A percentile compares a stretch with the other conserved stretches of the same genome.
Evolutionary conservation across 2,888 invertebrate genomes (phyloP).

Genomic region (Fragum whitleyi): DNA sequence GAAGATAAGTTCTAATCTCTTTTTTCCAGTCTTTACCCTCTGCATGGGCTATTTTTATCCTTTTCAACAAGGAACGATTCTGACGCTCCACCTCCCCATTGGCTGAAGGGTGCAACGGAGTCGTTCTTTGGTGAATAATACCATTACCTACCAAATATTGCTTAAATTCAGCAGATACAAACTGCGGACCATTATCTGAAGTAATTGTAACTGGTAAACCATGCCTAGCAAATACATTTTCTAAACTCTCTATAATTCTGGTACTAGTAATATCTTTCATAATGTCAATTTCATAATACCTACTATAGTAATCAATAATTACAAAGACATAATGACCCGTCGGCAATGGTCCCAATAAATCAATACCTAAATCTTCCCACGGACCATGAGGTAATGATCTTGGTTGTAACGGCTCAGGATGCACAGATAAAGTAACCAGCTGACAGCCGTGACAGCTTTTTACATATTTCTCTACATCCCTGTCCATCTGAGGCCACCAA

Average conservation of each 20-base stretch:
- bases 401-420: slow-evolving; percentile 48
- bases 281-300: neutral
- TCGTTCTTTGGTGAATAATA: slow-evolving; percentile 41
- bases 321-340: neutral
- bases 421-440: slow-evolving; percentile 6
- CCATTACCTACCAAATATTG: slow-evolving; percentile 46
- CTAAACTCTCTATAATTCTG: slow-evolving; percentile 43
- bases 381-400: slow-evolving; percentile 51
- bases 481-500: slow-evolving; percentile 54
- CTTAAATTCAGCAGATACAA: slow-evolving; percentile 43
- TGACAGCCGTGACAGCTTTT: slow-evolving; percentile 55
- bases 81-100: slow-evolving; percentile 65
- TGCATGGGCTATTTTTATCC: slow-evolving; percentile 56
- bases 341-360: neutral
- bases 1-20: slow-evolving; percentile 51
- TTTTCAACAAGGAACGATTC: slow-evolving; percentile 64
- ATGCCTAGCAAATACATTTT: slow-evolving; percentile 51
- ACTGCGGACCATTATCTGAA: slow-evolving; percentile 63
- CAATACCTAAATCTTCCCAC: slow-evolving; percentile 58
- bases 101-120: slow-evolving; percentile 59
- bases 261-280: neutral
- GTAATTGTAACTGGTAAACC: slow-evolving; percentile 55
- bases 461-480: slow-evolving; percentile 47
- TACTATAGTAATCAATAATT: neutral
- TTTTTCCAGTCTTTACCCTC: slow-evolving; percentile 43